phyloP scores from a whole-genome alignment of 2,113 vertebrate genomes.

The Elachura formosa region DNA sequence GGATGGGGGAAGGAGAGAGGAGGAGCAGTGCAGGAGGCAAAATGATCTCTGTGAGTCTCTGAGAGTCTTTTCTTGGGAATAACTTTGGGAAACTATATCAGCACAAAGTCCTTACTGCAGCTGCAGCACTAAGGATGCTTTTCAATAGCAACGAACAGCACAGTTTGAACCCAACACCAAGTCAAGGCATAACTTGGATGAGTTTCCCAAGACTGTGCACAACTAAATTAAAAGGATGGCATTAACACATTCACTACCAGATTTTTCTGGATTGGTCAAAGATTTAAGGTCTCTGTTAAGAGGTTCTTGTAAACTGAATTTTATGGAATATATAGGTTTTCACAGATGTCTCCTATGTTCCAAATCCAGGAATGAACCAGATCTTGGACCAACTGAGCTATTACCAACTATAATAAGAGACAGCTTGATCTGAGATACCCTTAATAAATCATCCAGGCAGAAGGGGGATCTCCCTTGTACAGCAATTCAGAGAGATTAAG shows the following conservation, averaged over 20 bases:
- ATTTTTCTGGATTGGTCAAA: not conserved
- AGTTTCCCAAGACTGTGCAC: not conserved
- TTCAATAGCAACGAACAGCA: accelerated
- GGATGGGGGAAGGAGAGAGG: not conserved
- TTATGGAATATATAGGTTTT: not conserved
- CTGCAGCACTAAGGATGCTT: not conserved
- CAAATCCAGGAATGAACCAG: accelerated
- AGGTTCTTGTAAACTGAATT: not conserved
- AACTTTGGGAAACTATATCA: not conserved
- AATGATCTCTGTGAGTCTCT: not conserved
- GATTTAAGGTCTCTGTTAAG: not conserved
- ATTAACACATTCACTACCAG: not conserved
- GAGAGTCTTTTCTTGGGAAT: not conserved
- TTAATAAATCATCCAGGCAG: not conserved
- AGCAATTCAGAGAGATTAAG: not conserved
- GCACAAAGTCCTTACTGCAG: not conserved
- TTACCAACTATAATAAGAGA: not conserved
- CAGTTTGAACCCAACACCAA: not conserved
- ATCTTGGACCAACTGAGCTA: not conserved
- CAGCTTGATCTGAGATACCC: not conserved
- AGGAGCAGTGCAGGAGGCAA: not conserved
- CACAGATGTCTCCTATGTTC: not conserved
- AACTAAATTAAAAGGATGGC: not conserved
- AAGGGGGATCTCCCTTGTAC: not conserved
- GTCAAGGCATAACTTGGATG: not conserved